Percentiles rank a stretch among this genome's conserved stretches.
These are phyloP conservation scores for Diprion similis DNA, from an alignment of 1,140 invertebrate species.

Conservation along the genomic window DNA sequence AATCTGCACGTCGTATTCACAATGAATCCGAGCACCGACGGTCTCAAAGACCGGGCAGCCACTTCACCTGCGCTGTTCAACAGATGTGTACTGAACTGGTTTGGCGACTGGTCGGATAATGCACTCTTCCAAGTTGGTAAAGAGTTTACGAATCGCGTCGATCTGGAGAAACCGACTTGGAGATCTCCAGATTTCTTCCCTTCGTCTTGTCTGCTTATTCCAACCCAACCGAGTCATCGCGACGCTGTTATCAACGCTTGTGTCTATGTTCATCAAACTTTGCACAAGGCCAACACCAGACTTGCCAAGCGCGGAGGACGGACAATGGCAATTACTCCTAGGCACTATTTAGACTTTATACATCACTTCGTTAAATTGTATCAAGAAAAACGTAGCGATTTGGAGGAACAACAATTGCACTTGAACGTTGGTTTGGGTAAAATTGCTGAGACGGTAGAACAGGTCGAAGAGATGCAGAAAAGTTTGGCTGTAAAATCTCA, in stretches of 20 bases:
- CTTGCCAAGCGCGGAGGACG: conserved; percentile 90
- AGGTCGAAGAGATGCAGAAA: conserved; percentile 99
- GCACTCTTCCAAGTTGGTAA: conserved; percentile 94
- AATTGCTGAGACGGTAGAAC: conserved; percentile 98
- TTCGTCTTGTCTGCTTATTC: conserved; percentile 79
- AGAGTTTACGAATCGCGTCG: conserved; percentile 85
- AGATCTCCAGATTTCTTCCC: conserved; percentile 88
- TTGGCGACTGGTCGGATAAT: conserved; percentile 99
- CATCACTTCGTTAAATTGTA: conserved; percentile 99
- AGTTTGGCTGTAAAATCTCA: conserved; percentile 95
- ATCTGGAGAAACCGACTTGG: conserved; percentile 85
- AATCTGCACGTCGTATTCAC: conserved; percentile 99
- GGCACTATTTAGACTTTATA: conserved; percentile 99
- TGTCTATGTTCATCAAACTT: conserved; percentile 97
- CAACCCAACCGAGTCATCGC: conserved; percentile 80
- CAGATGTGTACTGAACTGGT: conserved; percentile 99
- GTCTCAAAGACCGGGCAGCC: conserved; percentile 96
- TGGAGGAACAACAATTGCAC: conserved; percentile 99
- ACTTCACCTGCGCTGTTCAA: conserved; percentile 99
- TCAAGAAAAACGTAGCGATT: conserved; percentile 95
- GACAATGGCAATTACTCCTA: conserved; percentile 96
- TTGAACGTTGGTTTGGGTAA: conserved; percentile 98
- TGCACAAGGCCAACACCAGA: conserved; percentile 92
- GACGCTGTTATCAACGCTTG: conserved; percentile 98
- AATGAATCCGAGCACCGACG: conserved; percentile 99